Evolutionary conservation across 2,888 invertebrate species (phyloP).

Genomic region (Poecilus cupreus): DNA sequence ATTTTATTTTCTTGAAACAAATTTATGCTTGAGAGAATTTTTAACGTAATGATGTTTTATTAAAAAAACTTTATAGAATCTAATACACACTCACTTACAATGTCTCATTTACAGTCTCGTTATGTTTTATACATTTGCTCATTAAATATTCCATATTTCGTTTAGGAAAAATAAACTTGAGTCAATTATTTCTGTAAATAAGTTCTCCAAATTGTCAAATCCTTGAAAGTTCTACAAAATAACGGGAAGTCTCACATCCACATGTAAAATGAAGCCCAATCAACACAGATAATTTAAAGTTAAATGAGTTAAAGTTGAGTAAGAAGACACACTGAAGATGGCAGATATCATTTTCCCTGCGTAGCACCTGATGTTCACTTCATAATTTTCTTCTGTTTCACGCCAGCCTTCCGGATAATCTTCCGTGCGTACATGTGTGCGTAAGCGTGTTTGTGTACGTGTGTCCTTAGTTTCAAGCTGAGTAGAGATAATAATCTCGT

Average conservation of each 20-base stretch:
- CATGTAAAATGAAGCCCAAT: conserved; percentile 20
- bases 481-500: background rate
- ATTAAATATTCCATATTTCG: background rate
- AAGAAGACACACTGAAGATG: background rate
- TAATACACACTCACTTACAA: too few species aligned
- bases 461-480: background rate
- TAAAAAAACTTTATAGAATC: too few species aligned
- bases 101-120: too few species aligned
- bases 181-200: background rate
- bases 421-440: background rate
- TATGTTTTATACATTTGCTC: too few species aligned
- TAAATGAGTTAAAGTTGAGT: conserved; percentile 22
- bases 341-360: conserved; percentile 15
- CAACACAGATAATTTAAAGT: conserved; percentile 33
- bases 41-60: too few species aligned
- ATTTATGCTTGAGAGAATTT: too few species aligned
- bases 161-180: background rate
- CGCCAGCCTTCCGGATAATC: background rate
- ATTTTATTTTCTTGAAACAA: too few species aligned
- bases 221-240: background rate
- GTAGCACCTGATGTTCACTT: conserved; percentile 13
- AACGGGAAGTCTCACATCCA: background rate
- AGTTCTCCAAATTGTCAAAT: background rate
- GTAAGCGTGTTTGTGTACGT: background rate
- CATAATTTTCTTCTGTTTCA: conserved; percentile 16